These are phyloP conservation scores for Globia sparganii DNA, from an alignment of 2,888 invertebrate genomes.

Conservation along the genomic window DNA sequence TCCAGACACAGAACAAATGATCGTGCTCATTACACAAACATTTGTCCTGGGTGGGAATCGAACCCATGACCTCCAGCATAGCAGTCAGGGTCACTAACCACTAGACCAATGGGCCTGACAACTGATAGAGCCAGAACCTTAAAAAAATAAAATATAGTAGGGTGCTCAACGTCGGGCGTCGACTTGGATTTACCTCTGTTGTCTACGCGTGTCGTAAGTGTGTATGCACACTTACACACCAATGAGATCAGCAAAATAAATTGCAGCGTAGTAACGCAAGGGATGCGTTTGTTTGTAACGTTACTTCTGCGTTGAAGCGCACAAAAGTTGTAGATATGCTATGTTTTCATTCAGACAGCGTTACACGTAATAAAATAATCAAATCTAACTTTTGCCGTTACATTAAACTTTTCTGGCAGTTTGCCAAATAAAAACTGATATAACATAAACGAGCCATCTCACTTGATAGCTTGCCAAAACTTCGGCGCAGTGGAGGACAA, in stretches of 20 bases:
- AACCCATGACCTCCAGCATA: too few relatives aligned
- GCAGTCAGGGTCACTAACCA: too few relatives aligned
- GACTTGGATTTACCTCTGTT: too few relatives aligned
- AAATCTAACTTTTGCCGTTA: slow-evolving; percentile 36
- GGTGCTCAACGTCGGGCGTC: too few relatives aligned
- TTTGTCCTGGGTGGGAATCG: too few relatives aligned
- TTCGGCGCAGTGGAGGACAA: slow-evolving; percentile 25
- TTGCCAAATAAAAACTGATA: slow-evolving; percentile 36
- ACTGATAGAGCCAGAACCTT: too few relatives aligned
- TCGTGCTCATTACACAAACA: too few relatives aligned
- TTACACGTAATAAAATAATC: slow-evolving; percentile 41
- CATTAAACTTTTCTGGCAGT: slow-evolving; percentile 39
- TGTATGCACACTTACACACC: too few relatives aligned
- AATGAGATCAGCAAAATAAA: not conserved
- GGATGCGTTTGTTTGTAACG: not conserved
- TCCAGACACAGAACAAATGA: too few relatives aligned
- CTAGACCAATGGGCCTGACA: too few relatives aligned
- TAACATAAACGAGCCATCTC: slow-evolving; percentile 21
- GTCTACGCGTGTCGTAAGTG: too few relatives aligned
- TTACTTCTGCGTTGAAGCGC: not conserved
- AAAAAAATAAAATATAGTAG: too few relatives aligned
- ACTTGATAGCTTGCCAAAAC: slow-evolving; percentile 60
- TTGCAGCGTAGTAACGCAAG: not conserved
- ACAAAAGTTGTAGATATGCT: not conserved
- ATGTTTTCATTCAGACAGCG: slow-evolving; percentile 13